phyloP scores from a whole-genome alignment of 2,797 vertebrate genomes.

The Crocidura indochinensis region DNA sequence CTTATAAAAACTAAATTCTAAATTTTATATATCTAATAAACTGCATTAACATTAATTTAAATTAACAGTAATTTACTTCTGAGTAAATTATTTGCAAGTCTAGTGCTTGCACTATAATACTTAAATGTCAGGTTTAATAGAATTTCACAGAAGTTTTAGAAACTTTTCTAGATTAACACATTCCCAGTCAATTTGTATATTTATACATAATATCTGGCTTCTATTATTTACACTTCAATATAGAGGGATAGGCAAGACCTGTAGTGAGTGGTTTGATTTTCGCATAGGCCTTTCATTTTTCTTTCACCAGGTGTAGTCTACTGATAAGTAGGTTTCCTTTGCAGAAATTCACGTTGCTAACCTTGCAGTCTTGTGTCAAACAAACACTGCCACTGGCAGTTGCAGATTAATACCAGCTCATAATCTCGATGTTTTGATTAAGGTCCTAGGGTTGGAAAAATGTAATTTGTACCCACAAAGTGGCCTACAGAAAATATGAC shows the following conservation, averaged over 20 bases:
- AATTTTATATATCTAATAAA: too few species aligned
- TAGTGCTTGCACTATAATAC: neutral
- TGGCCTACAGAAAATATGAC: constrained; percentile 89
- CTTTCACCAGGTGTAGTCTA: constrained; percentile 77
- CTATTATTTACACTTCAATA: constrained; percentile 62
- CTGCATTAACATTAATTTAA: too few species aligned
- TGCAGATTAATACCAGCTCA: constrained; percentile 89
- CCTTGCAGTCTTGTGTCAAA: constrained; percentile 86
- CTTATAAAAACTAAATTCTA: too few species aligned
- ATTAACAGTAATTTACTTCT: constrained; percentile 34
- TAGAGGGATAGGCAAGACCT: constrained; percentile 33
- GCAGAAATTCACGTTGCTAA: constrained; percentile 80
- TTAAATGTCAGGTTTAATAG: neutral
- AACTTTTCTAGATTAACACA: constrained; percentile 40
- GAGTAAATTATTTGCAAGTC: constrained; percentile 44
- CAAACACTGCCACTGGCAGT: constrained; percentile 84
- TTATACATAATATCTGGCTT: constrained; percentile 1
- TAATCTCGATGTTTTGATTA: constrained; percentile 92
- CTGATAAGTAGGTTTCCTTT: constrained; percentile 84
- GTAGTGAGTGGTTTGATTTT: constrained; percentile 75
- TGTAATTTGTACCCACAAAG: constrained; percentile 93
- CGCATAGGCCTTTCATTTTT: constrained; percentile 75
- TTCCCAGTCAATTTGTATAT: neutral
- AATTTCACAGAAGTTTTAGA: constrained; percentile 26
- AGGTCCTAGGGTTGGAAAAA: constrained; percentile 94